Conservation (phyloP, 1,140 invertebrate genomes). For the Drosophila biarmipes region DNA sequence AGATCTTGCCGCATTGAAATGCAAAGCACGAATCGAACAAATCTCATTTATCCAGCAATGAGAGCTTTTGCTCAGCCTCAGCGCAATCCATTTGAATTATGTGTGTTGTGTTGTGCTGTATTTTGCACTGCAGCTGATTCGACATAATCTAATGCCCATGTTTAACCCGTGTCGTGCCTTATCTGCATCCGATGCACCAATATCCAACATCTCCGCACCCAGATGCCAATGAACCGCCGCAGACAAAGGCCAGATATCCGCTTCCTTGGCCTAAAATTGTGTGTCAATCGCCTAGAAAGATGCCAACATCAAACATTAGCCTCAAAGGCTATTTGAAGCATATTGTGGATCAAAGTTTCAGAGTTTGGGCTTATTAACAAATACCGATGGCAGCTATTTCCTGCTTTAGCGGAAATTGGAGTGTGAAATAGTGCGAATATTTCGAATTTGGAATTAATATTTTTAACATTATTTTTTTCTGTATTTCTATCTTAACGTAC, state of each 20-base stretch:
- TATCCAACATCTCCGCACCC: not conserved
- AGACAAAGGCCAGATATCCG: not conserved
- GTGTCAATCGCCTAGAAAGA: slow-evolving; percentile 21
- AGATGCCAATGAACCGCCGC: slow-evolving; percentile 18
- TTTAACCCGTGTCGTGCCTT: slow-evolving; percentile 26
- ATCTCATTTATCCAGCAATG: slow-evolving; percentile 54
- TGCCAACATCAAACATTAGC: not conserved
- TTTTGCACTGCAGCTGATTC: slow-evolving; percentile 37
- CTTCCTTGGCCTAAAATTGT: slow-evolving; percentile 14
- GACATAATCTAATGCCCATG: slow-evolving; percentile 13
- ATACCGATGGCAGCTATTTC: too few relatives aligned
- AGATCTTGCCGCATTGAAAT: slow-evolving; percentile 47
- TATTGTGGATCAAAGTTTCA: not conserved
- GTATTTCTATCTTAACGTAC: too few relatives aligned
- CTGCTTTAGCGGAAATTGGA: too few relatives aligned
- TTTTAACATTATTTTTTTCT: too few relatives aligned
- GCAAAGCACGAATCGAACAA: slow-evolving; percentile 57
- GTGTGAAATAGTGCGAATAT: too few relatives aligned
- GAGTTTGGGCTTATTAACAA: not conserved
- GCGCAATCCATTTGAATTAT: slow-evolving; percentile 34
- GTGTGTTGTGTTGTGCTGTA: slow-evolving; percentile 34
- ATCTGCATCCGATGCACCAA: slow-evolving; percentile 30
- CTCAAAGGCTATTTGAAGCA: not conserved
- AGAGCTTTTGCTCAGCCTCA: slow-evolving; percentile 44
- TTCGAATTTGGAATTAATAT: too few relatives aligned